Evolutionary conservation across 37 sponge, comb jelly and placozoan genomes (phyloP).

Genomic region (Oopsacas minuta): DNA sequence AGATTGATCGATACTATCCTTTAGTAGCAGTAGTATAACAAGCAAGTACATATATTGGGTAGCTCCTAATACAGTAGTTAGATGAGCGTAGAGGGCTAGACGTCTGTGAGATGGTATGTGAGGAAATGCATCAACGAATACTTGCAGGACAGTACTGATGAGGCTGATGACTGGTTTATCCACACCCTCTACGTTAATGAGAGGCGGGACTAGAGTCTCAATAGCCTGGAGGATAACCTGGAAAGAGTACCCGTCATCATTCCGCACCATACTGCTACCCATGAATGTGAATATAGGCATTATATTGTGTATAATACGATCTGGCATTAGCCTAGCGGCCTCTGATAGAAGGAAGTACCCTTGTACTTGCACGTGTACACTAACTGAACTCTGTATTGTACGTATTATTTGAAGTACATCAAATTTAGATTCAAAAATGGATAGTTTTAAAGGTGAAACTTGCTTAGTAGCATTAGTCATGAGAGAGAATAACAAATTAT

Average conservation of each 20-base stretch:
- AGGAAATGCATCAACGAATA: constrained; percentile 83
- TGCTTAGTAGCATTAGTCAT: not conserved
- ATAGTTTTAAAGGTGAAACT: not conserved
- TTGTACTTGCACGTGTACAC: constrained; percentile 2
- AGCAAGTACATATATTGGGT: constrained; percentile 37
- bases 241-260: constrained; percentile 78
- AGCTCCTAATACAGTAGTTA: constrained; percentile 47
- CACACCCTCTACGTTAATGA: constrained; percentile 37
- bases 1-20: not conserved
- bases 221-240: constrained; percentile 67
- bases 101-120: constrained; percentile 85
- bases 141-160: constrained; percentile 54
- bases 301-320: constrained; percentile 72
- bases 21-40: constrained; percentile 34
- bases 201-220: constrained; percentile 61
- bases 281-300: constrained; percentile 99
- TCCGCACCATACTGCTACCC: constrained; percentile 62
- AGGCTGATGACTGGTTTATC: not conserved
- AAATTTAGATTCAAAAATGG: not conserved
- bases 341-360: not conserved
- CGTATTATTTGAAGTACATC: not conserved
- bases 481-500: not conserved
- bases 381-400: not conserved
- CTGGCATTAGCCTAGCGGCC: constrained; percentile 20
- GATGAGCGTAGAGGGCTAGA: constrained; percentile 58